Percentiles rank a stretch among this genome's conserved stretches.
Evolutionary conservation across 2,113 vertebrate genomes (phyloP).

Genomic region (Numida meleagris): DNA sequence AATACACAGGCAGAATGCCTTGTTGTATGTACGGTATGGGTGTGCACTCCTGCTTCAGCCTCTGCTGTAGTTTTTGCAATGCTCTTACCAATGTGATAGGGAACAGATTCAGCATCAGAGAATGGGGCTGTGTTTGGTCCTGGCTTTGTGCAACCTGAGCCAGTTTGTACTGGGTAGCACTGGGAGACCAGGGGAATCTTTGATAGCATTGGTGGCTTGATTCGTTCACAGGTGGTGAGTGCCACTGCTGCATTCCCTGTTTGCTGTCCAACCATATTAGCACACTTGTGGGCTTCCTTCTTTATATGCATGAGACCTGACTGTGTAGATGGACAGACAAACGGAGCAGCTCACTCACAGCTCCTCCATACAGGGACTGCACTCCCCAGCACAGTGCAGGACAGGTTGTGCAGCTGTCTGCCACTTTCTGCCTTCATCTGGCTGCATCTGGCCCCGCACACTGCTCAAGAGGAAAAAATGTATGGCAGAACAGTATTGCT

Average conservation of each 20-base stretch:
- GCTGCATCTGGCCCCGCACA: background rate
- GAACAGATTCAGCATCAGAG: background rate
- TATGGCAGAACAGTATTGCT: background rate
- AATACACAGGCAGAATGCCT: background rate
- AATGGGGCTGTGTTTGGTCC: background rate
- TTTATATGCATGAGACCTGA: rapidly evolving
- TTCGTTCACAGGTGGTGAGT: background rate
- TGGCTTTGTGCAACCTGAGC: background rate
- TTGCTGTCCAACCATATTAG: background rate
- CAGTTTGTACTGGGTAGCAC: background rate
- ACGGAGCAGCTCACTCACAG: too few relatives aligned
- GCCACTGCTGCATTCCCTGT: background rate
- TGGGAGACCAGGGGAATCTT: rapidly evolving
- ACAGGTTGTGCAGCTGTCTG: background rate
- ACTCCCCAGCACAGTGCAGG: background rate
- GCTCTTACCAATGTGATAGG: rapidly evolving
- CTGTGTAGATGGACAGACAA: background rate
- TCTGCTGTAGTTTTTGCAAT: background rate
- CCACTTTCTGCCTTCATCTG: background rate
- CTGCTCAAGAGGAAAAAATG: background rate
- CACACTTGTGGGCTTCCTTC: too few relatives aligned
- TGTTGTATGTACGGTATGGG: background rate
- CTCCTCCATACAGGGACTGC: rapidly evolving
- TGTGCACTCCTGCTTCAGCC: background rate
- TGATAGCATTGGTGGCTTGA: background rate